phyloP scores from a whole-genome alignment of 2,797 vertebrate species.

The Hirundo rustica region DNA sequence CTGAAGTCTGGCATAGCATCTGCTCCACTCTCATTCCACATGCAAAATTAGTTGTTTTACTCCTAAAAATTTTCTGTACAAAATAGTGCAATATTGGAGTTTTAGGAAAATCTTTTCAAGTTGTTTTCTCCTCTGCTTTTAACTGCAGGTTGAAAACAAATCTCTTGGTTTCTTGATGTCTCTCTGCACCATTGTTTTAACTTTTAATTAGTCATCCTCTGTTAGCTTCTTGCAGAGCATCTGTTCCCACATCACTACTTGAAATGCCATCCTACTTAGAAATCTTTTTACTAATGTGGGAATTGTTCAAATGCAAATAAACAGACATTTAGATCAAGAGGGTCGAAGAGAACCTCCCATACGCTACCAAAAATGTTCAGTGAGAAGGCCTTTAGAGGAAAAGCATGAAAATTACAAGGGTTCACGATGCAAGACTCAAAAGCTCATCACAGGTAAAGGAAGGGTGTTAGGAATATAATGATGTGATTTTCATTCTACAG shows the following conservation, averaged over 20 bases:
- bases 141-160: not conserved
- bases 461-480: not conserved
- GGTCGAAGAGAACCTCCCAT: not conserved
- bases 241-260: not conserved
- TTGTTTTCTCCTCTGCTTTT: not conserved
- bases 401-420: not conserved
- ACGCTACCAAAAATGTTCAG: rapidly evolving
- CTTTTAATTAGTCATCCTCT: not conserved
- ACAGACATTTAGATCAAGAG: not conserved
- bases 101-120: not conserved
- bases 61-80: not conserved
- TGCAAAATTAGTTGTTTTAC: not conserved
- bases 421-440: not conserved
- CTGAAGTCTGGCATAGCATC: not conserved
- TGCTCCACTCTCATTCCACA: not conserved
- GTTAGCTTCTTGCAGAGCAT: not conserved
- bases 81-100: not conserved
- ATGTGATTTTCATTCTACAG: slow-evolving; percentile 8
- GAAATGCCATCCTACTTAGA: not conserved
- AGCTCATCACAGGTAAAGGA: not conserved
- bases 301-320: not conserved
- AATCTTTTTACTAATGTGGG: not conserved
- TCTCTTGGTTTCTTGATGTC: not conserved
- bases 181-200: not conserved
- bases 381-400: not conserved